A percentile compares a stretch with the other conserved stretches of the same genome.
Conservation (phyloP, 2,888 invertebrate genomes). For the Rhynchonema sp. region DNA sequence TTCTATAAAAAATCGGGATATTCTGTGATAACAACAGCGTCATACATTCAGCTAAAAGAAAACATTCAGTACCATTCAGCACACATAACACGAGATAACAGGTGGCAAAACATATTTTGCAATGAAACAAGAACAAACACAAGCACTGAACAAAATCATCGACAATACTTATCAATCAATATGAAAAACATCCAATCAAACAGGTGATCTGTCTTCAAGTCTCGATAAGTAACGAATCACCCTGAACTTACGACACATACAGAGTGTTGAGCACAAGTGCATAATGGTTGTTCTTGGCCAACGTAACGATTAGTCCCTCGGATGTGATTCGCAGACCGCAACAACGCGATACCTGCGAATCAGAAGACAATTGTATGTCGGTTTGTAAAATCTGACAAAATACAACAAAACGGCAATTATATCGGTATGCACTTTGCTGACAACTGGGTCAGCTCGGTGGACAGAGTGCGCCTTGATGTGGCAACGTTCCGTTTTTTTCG, state of each 20-base stretch:
- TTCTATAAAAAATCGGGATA: too few species aligned
- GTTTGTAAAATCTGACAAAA: neutral
- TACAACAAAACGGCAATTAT: neutral
- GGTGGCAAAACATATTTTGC: too few species aligned
- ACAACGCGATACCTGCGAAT: conserved; percentile 58
- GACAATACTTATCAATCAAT: neutral
- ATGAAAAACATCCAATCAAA: neutral
- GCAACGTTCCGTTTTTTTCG: too few species aligned
- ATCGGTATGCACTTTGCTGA: too few species aligned
- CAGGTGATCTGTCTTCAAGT: neutral
- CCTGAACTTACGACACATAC: neutral
- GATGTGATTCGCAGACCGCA: conserved; percentile 91
- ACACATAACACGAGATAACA: neutral
- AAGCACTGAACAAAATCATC: neutral
- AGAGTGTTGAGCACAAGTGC: conserved; percentile 26
- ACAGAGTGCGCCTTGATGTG: too few species aligned
- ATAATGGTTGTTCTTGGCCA: conserved; percentile 97
- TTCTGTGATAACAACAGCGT: neutral
- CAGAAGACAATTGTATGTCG: neutral
- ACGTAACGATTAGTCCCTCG: conserved; percentile 56
- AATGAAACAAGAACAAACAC: too few species aligned
- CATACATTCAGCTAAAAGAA: neutral
- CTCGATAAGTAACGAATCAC: neutral
- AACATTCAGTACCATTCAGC: neutral
- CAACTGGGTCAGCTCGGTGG: too few species aligned